These are phyloP conservation scores for Ataeniobius toweri DNA, from an alignment of 2,797 vertebrate species.

Conservation along the genomic window DNA sequence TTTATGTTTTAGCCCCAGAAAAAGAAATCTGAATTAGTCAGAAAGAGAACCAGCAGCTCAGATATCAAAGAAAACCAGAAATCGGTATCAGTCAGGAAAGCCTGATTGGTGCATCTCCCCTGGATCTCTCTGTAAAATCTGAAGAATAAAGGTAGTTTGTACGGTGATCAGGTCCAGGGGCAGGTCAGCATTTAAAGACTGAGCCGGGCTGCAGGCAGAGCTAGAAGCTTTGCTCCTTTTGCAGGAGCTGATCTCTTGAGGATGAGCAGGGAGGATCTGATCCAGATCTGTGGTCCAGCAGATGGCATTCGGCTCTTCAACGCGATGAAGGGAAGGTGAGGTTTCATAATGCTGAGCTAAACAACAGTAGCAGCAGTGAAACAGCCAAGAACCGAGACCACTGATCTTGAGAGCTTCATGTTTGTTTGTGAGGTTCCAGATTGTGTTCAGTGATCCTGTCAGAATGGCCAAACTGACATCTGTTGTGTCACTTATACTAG, in stretches of 20 bases:
- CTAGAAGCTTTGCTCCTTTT: conserved; percentile 23
- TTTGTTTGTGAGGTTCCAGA: too few relatives aligned
- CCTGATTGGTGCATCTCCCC: neutral
- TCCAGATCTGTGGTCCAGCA: conserved; percentile 94
- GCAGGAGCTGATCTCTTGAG: conserved; percentile 93
- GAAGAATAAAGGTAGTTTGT: neutral
- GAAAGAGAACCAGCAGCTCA: neutral
- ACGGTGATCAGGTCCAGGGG: neutral
- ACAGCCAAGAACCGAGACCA: too few relatives aligned
- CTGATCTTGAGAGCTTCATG: too few relatives aligned
- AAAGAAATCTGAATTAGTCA: neutral
- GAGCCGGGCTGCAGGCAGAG: conserved; percentile 3
- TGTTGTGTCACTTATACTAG: too few relatives aligned
- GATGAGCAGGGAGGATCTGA: conserved; percentile 92
- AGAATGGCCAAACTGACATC: too few relatives aligned
- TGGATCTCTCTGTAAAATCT: neutral
- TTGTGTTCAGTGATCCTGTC: too few relatives aligned
- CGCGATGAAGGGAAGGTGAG: conserved; percentile 92
- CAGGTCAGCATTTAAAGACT: neutral
- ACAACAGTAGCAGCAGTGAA: too few relatives aligned
- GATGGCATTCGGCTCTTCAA: conserved; percentile 96
- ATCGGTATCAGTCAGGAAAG: neutral
- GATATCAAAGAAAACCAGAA: too few relatives aligned
- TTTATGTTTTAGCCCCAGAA: too few relatives aligned
- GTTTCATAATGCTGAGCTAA: neutral